These are phyloP conservation scores for Okapia johnstoni DNA, from an alignment of 2,113 vertebrate genomes.

Conservation along the genomic window DNA sequence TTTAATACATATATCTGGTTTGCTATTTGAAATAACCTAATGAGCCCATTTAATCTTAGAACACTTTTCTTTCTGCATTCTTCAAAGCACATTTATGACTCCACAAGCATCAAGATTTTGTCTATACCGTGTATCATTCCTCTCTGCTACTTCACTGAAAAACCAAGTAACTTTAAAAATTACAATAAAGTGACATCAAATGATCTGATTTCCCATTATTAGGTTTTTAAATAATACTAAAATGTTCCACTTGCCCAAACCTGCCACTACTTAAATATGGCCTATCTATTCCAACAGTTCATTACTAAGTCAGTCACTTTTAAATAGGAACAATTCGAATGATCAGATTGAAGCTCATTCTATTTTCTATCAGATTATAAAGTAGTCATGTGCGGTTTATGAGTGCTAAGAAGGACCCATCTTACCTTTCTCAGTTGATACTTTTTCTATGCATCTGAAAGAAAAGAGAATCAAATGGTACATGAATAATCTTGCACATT, in stretches of 20 bases:
- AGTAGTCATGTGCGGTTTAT: not conserved
- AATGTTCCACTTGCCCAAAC: not conserved
- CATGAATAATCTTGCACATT: not conserved
- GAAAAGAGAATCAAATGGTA: conserved; percentile 47
- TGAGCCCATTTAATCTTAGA: not conserved
- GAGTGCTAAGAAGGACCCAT: not conserved
- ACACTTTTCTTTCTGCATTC: not conserved
- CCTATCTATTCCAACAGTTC: not conserved
- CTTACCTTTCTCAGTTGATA: conserved; percentile 83
- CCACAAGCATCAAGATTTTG: not conserved
- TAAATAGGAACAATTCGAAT: not conserved
- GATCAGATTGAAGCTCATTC: not conserved
- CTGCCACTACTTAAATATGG: not conserved
- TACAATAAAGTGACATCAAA: not conserved
- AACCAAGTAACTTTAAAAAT: not conserved
- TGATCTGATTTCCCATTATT: not conserved
- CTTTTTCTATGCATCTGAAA: conserved; percentile 80
- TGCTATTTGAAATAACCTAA: not conserved
- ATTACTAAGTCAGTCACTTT: not conserved
- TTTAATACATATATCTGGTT: not conserved
- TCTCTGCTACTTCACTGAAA: not conserved
- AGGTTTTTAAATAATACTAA: not conserved
- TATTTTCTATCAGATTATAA: not conserved
- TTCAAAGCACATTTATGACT: not conserved
- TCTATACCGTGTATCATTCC: not conserved